Percentiles rank a stretch among this genome's conserved stretches.
phyloP scores from a whole-genome alignment of 2,113 vertebrate genomes.

The Crocuta crocuta region DNA sequence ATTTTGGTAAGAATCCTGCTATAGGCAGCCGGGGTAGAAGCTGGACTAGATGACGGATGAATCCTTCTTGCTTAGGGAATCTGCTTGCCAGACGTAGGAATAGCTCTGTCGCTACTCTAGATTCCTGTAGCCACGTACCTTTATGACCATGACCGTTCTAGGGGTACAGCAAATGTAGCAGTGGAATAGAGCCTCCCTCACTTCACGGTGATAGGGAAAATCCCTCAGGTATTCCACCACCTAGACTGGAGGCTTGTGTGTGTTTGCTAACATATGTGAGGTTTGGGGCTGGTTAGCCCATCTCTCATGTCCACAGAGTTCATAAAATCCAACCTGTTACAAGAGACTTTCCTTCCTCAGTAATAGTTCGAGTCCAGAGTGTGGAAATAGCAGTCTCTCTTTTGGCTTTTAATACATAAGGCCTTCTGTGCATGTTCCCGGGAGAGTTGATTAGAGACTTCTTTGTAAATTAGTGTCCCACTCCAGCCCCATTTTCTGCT shows the following conservation, averaged over 20 bases:
- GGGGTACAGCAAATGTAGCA: not conserved
- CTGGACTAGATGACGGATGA: not conserved
- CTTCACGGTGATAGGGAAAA: not conserved
- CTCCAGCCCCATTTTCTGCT: conserved; percentile 51
- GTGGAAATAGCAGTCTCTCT: conserved; percentile 61
- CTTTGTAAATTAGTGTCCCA: conserved; percentile 66
- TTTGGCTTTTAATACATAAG: conserved; percentile 56
- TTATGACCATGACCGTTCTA: not conserved
- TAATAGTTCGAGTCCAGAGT: conserved; percentile 7
- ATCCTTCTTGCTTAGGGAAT: conserved; percentile 46
- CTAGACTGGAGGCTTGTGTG: not conserved
- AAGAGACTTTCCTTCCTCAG: conserved; percentile 39
- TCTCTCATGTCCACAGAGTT: conserved; percentile 19
- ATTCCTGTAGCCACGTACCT: not conserved
- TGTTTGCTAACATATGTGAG: not conserved
- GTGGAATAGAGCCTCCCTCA: not conserved
- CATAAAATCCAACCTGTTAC: conserved; percentile 7
- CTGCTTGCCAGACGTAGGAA: not conserved
- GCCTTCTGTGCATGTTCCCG: conserved; percentile 47
- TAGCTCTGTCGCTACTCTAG: not conserved
- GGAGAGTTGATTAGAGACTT: conserved; percentile 64
- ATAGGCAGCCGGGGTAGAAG: not conserved
- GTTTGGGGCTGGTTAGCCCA: not conserved
- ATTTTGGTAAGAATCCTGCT: not conserved
- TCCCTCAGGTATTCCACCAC: not conserved